Conservation (phyloP, 1,140 invertebrate genomes). For the Drosophila azteca region DNA sequence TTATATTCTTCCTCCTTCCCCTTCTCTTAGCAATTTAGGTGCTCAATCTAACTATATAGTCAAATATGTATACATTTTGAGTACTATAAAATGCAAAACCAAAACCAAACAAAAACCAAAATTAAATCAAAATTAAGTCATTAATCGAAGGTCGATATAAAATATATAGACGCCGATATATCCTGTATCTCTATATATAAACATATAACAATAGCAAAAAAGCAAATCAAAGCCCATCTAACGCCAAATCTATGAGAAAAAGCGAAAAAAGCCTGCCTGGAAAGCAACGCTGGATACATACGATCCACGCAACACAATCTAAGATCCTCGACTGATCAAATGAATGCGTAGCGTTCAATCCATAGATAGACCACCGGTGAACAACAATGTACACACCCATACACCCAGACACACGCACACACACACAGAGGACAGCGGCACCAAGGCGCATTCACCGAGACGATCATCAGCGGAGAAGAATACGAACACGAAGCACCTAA, state of each 20-base stretch:
- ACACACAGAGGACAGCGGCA: conserved; percentile 7
- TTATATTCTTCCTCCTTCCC: conserved; percentile 82
- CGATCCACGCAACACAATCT: no score
- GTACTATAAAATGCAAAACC: conserved; percentile 74
- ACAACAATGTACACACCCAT: background rate
- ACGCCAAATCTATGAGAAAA: conserved; percentile 34
- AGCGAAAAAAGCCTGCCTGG: conserved; percentile 34
- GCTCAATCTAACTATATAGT: conserved; percentile 73
- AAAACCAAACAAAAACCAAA: conserved; percentile 36
- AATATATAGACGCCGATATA: conserved; percentile 43
- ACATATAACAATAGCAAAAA: conserved; percentile 15
- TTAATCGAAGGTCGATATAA: conserved; percentile 29
- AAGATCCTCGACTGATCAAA: no score
- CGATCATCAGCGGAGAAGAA: conserved; percentile 20
- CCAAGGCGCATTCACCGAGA: conserved; percentile 13
- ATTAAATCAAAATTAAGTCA: conserved; percentile 37
- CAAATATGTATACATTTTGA: conserved; percentile 79
- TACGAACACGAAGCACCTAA: background rate
- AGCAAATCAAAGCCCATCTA: conserved; percentile 36
- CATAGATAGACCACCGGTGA: conserved; percentile 9
- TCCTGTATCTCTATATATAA: conserved; percentile 28
- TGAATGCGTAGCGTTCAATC: no score
- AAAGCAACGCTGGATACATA: conserved; percentile 41
- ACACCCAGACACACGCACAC: conserved; percentile 22
- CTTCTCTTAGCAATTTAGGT: conserved; percentile 83